Evolutionary conservation across 1,140 invertebrate species (phyloP).

Genomic region (Trachymyrmex septentrionalis): DNA sequence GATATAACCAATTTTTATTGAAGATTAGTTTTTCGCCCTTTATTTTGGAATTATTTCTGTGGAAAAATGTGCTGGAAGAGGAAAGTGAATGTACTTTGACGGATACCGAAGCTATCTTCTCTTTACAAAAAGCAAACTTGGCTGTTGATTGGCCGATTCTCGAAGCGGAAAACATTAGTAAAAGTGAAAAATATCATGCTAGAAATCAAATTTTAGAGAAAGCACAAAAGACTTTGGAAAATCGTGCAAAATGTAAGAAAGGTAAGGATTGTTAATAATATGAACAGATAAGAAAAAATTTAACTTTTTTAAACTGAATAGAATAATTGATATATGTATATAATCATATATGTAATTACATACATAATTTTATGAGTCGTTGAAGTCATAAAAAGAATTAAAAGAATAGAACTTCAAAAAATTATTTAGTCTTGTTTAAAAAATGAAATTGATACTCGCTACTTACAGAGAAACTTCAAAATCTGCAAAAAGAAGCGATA

Average conservation of each 20-base stretch:
- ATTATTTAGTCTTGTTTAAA: background rate
- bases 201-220: constrained; percentile 87
- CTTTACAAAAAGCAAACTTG: constrained; percentile 88
- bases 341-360: background rate
- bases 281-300: background rate
- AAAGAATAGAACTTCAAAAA: background rate
- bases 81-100: constrained; percentile 88
- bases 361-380: background rate
- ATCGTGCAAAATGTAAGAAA: constrained; percentile 86
- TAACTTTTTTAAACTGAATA: background rate
- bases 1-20: constrained; percentile 23
- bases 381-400: background rate
- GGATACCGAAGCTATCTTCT: constrained; percentile 87
- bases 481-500: constrained; percentile 87
- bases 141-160: constrained; percentile 87
- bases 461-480: constrained; percentile 79
- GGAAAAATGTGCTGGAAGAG: constrained; percentile 87
- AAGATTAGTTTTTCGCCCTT: constrained; percentile 89
- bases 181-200: constrained; percentile 87
- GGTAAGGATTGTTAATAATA: constrained; percentile 80
- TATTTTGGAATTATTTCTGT: constrained; percentile 90
- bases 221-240: constrained; percentile 84
- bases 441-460: background rate
- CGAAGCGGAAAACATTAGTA: constrained; percentile 85
- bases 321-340: background rate